These are phyloP conservation scores for Amphiprion clarkii DNA, from an alignment of 2,797 vertebrate genomes.

Conservation along the genomic window DNA sequence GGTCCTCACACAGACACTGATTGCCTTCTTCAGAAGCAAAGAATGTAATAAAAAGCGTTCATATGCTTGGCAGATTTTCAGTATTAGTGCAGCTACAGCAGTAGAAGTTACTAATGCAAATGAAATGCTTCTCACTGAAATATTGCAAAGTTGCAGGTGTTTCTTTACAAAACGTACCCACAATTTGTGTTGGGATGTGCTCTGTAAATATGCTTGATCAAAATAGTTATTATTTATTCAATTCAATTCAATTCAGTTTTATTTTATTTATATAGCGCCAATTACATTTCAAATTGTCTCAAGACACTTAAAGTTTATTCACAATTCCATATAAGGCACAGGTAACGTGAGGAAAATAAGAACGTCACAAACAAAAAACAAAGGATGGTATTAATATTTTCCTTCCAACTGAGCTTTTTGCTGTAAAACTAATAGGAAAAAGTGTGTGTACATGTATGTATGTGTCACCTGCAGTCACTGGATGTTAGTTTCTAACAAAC, in stretches of 20 bases:
- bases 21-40: not conserved
- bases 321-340: too few species aligned
- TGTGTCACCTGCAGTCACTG: slow-evolving; percentile 1
- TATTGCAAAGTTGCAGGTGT: not conserved
- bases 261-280: too few species aligned
- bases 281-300: too few species aligned
- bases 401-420: slow-evolving; percentile 28
- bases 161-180: not conserved
- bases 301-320: too few species aligned
- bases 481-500: not conserved
- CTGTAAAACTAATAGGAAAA: slow-evolving; percentile 30
- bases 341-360: not conserved
- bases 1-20: not conserved
- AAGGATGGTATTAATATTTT: slow-evolving; percentile 33
- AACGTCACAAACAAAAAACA: not conserved
- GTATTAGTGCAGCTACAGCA: too few species aligned
- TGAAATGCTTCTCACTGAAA: not conserved
- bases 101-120: too few species aligned
- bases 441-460: not conserved
- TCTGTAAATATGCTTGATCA: not conserved
- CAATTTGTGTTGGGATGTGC: not conserved
- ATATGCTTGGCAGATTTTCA: too few species aligned
- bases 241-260: too few species aligned
- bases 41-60: too few species aligned
- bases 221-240: too few species aligned